A percentile compares a stretch with the other conserved stretches of the same genome.
Conservation (phyloP, 2,113 vertebrate species). For the Eulemur rufifrons region DNA sequence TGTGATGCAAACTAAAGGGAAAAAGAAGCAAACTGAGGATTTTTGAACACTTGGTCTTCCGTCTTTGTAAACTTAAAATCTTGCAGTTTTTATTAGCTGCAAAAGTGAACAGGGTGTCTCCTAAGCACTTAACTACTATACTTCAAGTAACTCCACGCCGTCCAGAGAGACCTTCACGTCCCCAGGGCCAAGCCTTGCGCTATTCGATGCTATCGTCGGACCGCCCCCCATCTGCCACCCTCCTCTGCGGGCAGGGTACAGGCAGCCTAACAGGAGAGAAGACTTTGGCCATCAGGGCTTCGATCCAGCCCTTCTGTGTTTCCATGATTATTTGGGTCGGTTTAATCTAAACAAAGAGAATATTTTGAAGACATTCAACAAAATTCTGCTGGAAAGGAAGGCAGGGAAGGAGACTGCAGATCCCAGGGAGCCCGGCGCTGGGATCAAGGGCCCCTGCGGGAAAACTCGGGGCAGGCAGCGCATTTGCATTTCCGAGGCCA, state of each 20-base stretch:
- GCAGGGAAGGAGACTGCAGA: rapidly evolving
- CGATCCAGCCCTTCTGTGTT: background rate
- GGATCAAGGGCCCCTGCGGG: background rate
- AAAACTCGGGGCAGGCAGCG: background rate
- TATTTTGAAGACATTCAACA: background rate
- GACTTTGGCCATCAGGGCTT: background rate
- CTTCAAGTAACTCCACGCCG: rapidly evolving
- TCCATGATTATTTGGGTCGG: rapidly evolving
- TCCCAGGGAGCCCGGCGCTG: rapidly evolving
- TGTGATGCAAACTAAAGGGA: no score
- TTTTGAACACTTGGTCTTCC: background rate
- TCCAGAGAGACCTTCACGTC: rapidly evolving
- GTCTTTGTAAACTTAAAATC: background rate
- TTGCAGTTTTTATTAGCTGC: background rate
- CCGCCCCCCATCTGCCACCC: rapidly evolving
- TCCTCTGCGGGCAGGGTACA: rapidly evolving
- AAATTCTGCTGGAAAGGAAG: background rate
- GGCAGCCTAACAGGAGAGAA: rapidly evolving
- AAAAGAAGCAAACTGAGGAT: background rate
- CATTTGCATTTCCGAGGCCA: background rate
- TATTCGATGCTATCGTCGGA: rapidly evolving
- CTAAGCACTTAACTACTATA: rapidly evolving
- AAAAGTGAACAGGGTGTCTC: background rate
- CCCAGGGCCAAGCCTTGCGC: rapidly evolving
- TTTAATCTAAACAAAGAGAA: background rate